Evolutionary conservation across 92 coral and sea anemone species (phyloP).

Genomic region (Actinernus sp.): DNA sequence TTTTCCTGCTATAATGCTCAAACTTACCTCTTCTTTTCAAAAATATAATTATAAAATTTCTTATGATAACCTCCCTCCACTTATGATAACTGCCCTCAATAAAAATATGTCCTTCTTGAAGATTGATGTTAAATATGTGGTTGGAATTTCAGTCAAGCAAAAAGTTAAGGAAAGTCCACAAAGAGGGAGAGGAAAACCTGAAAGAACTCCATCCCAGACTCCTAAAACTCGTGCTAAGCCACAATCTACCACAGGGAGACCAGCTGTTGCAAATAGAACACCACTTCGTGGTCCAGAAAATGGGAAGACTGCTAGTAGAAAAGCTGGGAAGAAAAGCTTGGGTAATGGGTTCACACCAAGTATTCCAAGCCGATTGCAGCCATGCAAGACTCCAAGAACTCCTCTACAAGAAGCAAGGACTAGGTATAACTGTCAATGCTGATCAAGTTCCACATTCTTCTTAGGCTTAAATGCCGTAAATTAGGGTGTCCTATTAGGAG

Average conservation of each 20-base stretch:
- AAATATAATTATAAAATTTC: too few species aligned
- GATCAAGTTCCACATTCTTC: neutral
- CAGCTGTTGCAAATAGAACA: conserved; percentile 24
- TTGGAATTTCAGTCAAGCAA: neutral
- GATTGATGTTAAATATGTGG: too few species aligned
- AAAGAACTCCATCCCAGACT: conserved; percentile 47
- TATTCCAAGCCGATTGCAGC: conserved; percentile 83
- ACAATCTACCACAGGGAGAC: conserved; percentile 34
- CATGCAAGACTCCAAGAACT: conserved; percentile 93
- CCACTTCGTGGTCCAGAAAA: conserved; percentile 20
- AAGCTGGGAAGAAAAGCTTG: conserved; percentile 50
- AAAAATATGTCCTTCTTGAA: too few species aligned
- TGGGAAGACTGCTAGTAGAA: conserved; percentile 49
- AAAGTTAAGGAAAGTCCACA: neutral
- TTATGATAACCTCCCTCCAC: too few species aligned
- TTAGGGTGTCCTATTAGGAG: too few species aligned
- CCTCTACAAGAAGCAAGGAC: conserved; percentile 92
- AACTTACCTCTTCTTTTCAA: too few species aligned
- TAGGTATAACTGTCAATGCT: conserved; percentile 59
- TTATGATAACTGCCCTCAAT: too few species aligned
- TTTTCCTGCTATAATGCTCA: too few species aligned
- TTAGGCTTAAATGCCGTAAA: too few species aligned
- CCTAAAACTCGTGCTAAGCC: conserved; percentile 23
- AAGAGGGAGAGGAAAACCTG: conserved; percentile 5
- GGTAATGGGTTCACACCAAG: conserved; percentile 66